Evolutionary conservation across 2,113 vertebrate genomes (phyloP).

Genomic region (Callipepla squamata): DNA sequence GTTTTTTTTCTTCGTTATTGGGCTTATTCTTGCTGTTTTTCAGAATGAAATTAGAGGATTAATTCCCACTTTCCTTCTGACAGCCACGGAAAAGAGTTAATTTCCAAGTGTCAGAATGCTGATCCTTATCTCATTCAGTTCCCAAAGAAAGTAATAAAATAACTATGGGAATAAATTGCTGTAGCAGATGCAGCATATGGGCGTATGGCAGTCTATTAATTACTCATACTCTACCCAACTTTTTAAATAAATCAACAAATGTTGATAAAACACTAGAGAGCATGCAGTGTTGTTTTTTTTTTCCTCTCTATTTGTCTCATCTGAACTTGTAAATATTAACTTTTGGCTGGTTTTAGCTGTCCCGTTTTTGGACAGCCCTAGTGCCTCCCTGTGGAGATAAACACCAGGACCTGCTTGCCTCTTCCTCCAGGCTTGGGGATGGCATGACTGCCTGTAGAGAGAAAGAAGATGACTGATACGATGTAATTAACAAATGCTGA

Average conservation of each 20-base stretch:
- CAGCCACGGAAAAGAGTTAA: background rate
- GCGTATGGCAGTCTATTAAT: constrained; percentile 13
- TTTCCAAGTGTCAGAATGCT: constrained; percentile 52
- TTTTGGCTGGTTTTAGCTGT: background rate
- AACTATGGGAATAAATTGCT: constrained; percentile 3
- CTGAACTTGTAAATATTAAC: accelerated
- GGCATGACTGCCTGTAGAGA: background rate
- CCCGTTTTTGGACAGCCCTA: background rate
- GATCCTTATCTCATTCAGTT: constrained; percentile 7
- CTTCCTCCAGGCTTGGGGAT: background rate
- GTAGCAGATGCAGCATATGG: constrained; percentile 26
- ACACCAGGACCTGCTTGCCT: background rate
- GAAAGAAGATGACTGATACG: background rate
- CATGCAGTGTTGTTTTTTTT: background rate
- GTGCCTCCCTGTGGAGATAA: background rate
- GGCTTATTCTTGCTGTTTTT: background rate
- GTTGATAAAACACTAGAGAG: constrained; percentile 26
- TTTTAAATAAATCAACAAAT: background rate
- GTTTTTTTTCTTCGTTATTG: background rate
- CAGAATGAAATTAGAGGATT: constrained; percentile 30
- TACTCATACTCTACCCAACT: background rate
- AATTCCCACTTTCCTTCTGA: constrained; percentile 33
- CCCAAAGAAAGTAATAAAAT: constrained; percentile 26
- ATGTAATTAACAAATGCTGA: background rate
- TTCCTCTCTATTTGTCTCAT: background rate